Base-by-base conservation (phyloP, 1,140 invertebrate genomes). In the Zaprionus camerounensis region DNA sequence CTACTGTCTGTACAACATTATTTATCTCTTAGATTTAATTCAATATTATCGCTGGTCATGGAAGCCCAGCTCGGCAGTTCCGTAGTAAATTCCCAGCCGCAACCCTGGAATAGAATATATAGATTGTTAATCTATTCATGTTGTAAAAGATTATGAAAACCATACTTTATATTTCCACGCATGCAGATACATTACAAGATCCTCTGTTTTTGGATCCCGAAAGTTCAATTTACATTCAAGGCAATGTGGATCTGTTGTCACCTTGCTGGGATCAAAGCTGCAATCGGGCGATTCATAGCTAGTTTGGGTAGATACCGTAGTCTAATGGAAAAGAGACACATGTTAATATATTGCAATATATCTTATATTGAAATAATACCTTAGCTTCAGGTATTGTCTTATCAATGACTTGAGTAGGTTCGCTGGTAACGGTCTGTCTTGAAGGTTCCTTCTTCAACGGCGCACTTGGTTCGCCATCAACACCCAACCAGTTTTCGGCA, bases 141-240 rank as follows among this genome's bases (percentile, higher is more conserved):
- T n/a, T 31, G 22, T 13, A 24, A 36, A 22, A 38, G 0, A 3
- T 83, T 9, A 12, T 3, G 2, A 2, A 26, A 31, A 41, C 2
- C 38, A 49, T 63, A 95, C 96, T 94, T 96, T 96, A 92, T 99
- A 99, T 91, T 96, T 97, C 95, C 97, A 97, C 28, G 98, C 98
- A 93, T 99, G 98, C 24, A 99, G 94, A 93, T 98, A 99, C 97
- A 99, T 98, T 59, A 98, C 96, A 20, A 99, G 94, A 91, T 99
- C 97, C 72, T 96, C 95, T 0, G 97, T 97, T 67, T 97, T 96
- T 0, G 98, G 98, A 93, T 99, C 98, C 51, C 96, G 94, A 93
- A 98, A 99, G 56, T 97, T 95, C 20, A 97, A 96, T 93, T 97
- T 97, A 93, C 98, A 99, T 93, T 98, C 97, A 91, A 97, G 96